Evolutionary conservation across 2,888 invertebrate species (phyloP).

Genomic region (Ochropleura leucogaster): DNA sequence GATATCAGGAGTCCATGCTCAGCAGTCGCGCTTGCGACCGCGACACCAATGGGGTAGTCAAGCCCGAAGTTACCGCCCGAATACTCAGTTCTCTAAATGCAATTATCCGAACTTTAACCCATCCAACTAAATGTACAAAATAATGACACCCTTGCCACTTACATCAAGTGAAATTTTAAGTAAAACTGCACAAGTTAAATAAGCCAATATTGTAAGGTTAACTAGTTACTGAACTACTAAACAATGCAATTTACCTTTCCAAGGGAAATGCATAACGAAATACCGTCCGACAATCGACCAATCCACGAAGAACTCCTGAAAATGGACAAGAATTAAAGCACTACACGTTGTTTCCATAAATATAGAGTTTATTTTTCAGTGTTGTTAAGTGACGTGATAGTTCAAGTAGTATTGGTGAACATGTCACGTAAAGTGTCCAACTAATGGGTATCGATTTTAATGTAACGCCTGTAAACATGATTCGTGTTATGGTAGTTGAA

Average conservation of each 20-base stretch:
- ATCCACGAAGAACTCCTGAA: constrained; percentile 15
- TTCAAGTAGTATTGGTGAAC: constrained; percentile 25
- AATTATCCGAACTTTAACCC: constrained; percentile 21
- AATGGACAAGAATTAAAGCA: constrained; percentile 7
- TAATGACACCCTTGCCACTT: constrained; percentile 25
- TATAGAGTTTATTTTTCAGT: constrained; percentile 21
- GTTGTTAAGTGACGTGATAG: constrained; percentile 26
- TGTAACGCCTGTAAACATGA: constrained; percentile 57
- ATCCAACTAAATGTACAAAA: background rate
- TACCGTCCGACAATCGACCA: constrained; percentile 54
- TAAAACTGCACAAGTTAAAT: constrained; percentile 46
- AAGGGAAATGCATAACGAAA: constrained; percentile 66
- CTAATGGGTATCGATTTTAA: constrained; percentile 69
- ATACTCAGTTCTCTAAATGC: background rate
- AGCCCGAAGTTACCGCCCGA: no score
- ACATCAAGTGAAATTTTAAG: constrained; percentile 48
- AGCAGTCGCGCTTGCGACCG: background rate
- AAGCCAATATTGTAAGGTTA: constrained; percentile 54
- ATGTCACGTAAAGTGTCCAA: constrained; percentile 64
- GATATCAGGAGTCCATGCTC: background rate
- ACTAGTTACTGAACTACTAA: constrained; percentile 66
- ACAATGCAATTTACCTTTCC: constrained; percentile 71
- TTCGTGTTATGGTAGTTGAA: constrained; percentile 35
- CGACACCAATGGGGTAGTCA: background rate
- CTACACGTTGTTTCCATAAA: background rate